Percentiles rank a stretch among this genome's conserved stretches.
Conservation (phyloP, 2,888 invertebrate species). For the Tubiluchus corallicola region DNA sequence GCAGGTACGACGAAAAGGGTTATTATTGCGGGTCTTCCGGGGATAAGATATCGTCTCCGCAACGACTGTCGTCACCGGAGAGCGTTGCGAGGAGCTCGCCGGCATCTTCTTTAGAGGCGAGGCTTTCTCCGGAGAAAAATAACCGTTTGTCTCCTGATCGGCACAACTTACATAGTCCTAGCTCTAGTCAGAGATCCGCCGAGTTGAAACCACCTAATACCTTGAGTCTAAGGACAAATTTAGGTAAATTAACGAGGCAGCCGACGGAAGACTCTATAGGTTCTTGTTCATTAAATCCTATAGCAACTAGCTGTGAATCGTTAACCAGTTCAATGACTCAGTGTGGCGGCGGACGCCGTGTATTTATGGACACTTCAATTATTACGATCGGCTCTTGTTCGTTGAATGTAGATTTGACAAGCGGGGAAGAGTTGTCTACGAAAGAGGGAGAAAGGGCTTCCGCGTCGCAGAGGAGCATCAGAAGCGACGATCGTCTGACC, state of each 20-base stretch:
- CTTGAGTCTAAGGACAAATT: neutral
- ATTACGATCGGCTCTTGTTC: constrained; percentile 1
- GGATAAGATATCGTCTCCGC: neutral
- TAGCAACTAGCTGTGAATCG: neutral
- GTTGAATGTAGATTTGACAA: neutral
- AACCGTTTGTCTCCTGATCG: too few species aligned
- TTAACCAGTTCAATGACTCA: neutral
- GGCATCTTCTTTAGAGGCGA: neutral
- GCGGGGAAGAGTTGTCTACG: neutral
- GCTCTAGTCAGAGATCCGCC: neutral
- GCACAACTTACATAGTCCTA: neutral
- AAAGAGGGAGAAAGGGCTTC: neutral
- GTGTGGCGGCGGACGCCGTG: neutral
- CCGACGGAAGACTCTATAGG: neutral
- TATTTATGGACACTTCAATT: constrained; percentile 1
- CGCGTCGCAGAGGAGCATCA: neutral
- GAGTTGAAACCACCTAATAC: neutral
- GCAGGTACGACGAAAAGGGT: too few species aligned
- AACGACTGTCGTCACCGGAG: neutral
- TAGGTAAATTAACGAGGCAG: neutral
- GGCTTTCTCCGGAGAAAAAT: neutral
- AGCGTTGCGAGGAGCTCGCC: neutral
- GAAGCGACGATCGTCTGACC: neutral
- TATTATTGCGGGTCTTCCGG: too few species aligned
- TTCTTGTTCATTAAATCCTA: neutral